Conservation (phyloP, 1,140 invertebrate species). For the Neodiprion virginianus region DNA sequence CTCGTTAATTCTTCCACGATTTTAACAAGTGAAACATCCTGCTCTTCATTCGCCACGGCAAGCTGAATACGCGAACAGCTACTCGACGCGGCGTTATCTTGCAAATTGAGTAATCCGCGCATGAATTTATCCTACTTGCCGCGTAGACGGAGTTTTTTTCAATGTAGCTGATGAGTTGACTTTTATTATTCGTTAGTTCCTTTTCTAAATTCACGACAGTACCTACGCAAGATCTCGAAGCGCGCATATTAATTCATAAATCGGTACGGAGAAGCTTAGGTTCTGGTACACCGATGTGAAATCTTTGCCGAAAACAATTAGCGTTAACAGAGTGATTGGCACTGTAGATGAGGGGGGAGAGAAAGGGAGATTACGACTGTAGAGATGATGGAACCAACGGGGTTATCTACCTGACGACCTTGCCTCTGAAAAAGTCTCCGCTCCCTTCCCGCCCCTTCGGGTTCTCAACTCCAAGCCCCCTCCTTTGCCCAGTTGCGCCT, state of each 20-base stretch:
- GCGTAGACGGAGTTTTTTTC: no score
- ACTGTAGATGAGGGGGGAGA: no score
- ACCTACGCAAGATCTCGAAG: no score
- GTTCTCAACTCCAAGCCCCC: slow-evolving; percentile 7
- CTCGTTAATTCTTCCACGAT: neutral
- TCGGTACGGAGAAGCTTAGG: no score
- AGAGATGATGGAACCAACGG: slow-evolving; percentile 33
- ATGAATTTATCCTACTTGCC: neutral
- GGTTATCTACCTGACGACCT: slow-evolving; percentile 52
- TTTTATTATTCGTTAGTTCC: no score
- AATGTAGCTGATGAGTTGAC: no score
- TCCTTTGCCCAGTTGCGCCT: neutral
- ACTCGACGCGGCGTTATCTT: neutral
- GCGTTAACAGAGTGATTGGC: neutral
- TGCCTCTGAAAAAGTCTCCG: slow-evolving; percentile 43
- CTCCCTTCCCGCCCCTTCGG: slow-evolving; percentile 10
- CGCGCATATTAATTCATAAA: no score
- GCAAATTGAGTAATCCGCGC: neutral
- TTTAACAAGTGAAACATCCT: slow-evolving; percentile 1
- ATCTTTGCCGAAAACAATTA: neutral
- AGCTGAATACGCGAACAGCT: neutral
- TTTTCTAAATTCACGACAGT: no score
- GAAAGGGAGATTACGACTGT: no score
- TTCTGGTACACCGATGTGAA: neutral
- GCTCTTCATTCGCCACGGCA: neutral